phyloP scores from a whole-genome alignment of 2,888 invertebrate genomes.

The Hypena proboscidalis region DNA sequence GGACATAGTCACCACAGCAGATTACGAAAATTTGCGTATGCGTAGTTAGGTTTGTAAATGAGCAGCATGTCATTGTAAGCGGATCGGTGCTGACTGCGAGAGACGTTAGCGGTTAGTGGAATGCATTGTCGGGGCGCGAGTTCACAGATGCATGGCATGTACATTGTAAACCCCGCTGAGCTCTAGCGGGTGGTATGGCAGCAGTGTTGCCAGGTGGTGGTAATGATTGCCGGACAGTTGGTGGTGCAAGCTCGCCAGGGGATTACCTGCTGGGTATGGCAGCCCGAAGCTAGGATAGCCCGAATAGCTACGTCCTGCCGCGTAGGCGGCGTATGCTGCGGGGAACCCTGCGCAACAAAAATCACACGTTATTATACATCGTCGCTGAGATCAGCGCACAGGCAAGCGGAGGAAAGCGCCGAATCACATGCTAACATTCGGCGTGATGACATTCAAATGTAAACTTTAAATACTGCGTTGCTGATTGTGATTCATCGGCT shows the following conservation, averaged over 20 bases:
- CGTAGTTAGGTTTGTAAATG: slow-evolving; percentile 65
- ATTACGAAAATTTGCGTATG: slow-evolving; percentile 71
- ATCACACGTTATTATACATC: slow-evolving; percentile 49
- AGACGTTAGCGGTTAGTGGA: slow-evolving; percentile 76
- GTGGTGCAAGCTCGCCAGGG: slow-evolving; percentile 92
- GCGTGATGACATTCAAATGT: slow-evolving; percentile 43
- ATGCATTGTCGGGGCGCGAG: slow-evolving; percentile 83
- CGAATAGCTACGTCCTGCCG: slow-evolving; percentile 98
- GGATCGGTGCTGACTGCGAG: slow-evolving; percentile 64
- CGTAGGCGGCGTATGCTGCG: slow-evolving; percentile 98
- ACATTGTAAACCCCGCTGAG: slow-evolving; percentile 88
- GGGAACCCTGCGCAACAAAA: slow-evolving; percentile 92
- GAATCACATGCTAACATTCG: slow-evolving; percentile 65
- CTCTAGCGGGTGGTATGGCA: slow-evolving; percentile 89
- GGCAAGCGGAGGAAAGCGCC: slow-evolving; percentile 58
- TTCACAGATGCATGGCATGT: slow-evolving; percentile 93
- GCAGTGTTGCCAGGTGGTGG: slow-evolving; percentile 87
- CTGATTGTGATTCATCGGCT: slow-evolving; percentile 52
- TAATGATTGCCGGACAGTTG: slow-evolving; percentile 87
- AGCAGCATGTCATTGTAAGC: slow-evolving; percentile 65
- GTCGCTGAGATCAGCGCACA: slow-evolving; percentile 31
- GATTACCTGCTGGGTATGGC: slow-evolving; percentile 98
- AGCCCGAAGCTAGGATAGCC: slow-evolving; percentile 99
- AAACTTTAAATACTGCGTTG: slow-evolving; percentile 47
- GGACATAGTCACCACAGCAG: slow-evolving; percentile 72